Evolutionary conservation across 2,888 invertebrate species (phyloP), one percentile per base, ranked within the genome.

Genomic region (Arctia plantaginis): DNA sequence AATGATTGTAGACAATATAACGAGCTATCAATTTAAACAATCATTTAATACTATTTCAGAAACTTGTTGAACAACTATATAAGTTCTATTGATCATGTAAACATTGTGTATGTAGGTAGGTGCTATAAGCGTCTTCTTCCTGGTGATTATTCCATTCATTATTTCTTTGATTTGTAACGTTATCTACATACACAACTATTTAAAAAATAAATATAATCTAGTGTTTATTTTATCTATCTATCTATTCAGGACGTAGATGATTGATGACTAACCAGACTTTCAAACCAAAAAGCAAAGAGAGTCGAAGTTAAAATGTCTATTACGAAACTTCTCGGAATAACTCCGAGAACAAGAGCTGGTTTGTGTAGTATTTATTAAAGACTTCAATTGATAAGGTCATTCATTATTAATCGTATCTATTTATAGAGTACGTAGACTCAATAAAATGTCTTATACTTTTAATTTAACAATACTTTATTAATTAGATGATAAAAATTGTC

Each of bases 311-410:
- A 66, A 27, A 18, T 44, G 20, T 39, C 23, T 13, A n/a, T 68
- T 68, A 59, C 35, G 39, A 30, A 44, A 68, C n/a, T 18, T 35
- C 64, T 44, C 41, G 12, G 35, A 69, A 69, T 51, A 39, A 39
- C 10, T 30, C 18, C 0, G n/a, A 20, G 23, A 51, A 47, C 68
- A 68, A 69, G 69, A 55, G 47, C 23, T 51, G 51, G 27, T 30
- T 39, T 30, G 15, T 27, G 23, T 8, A 13, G 30, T 65, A 51
- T 69, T 64, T 65, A 51, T 69, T 64, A 73, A 64, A 47, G 41
- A 39, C 55, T 73, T 69, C 39, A 65, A 69, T 83, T 83, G 84
- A 79, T 86, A 87, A 89, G 86, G 88, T 87, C 87, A 79, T 64
- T 69, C 74, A 69, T 81, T 81, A 82, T 83, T 81, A 88, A 86